Percentiles rank a stretch among this genome's conserved stretches.
Evolutionary conservation across 1,140 invertebrate genomes (phyloP).

Genomic region (Rhagoletis zephyria): DNA sequence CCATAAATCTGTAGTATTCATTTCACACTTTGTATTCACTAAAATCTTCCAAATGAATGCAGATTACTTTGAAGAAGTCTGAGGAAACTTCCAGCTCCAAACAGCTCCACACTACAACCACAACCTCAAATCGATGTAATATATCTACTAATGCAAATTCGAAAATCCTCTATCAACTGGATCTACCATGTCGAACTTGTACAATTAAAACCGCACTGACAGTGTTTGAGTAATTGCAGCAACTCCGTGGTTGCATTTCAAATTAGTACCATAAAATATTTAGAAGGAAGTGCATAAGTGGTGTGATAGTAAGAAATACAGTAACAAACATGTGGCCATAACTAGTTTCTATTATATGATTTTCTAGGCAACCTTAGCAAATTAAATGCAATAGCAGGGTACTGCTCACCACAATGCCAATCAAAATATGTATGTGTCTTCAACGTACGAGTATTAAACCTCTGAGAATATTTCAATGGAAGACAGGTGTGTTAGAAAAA

Average conservation of each 20-base stretch:
- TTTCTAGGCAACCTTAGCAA: too few relatives aligned
- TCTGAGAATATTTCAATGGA: too few relatives aligned
- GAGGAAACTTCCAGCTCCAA: not conserved
- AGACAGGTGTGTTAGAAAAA: too few relatives aligned
- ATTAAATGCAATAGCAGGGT: too few relatives aligned
- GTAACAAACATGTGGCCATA: too few relatives aligned
- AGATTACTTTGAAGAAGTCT: not conserved
- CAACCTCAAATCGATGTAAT: not conserved
- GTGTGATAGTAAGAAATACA: not conserved
- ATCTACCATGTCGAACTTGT: not conserved
- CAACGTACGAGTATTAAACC: too few relatives aligned
- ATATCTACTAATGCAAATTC: not conserved
- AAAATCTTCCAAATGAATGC: too few relatives aligned
- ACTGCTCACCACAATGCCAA: too few relatives aligned
- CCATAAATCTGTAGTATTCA: too few relatives aligned
- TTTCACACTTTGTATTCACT: too few relatives aligned
- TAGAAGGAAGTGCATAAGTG: not conserved
- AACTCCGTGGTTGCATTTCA: not conserved
- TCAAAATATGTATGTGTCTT: too few relatives aligned
- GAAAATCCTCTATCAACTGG: not conserved
- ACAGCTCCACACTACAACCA: not conserved
- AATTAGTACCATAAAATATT: not conserved
- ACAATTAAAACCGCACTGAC: not conserved
- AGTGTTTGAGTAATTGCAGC: constrained; percentile 22
- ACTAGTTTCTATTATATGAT: too few relatives aligned